Evolutionary conservation across 2,113 vertebrate genomes (phyloP).

Genomic region (Petaurus breviceps): DNA sequence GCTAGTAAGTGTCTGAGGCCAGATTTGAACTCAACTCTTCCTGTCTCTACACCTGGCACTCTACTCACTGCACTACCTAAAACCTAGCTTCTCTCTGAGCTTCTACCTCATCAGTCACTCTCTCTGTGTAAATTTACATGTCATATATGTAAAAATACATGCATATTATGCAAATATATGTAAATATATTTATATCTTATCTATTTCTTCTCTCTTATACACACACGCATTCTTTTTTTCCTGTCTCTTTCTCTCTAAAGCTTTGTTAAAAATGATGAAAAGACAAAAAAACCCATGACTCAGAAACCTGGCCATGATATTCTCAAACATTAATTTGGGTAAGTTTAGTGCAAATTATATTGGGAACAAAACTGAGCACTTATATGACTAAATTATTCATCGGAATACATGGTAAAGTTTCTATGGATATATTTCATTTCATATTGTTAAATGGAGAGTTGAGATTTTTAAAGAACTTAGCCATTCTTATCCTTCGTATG

Average conservation of each 20-base stretch:
- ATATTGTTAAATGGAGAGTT: neutral
- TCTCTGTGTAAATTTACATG: too few relatives aligned
- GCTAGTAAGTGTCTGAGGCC: neutral
- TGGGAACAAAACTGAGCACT: neutral
- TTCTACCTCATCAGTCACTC: too few relatives aligned
- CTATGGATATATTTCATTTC: neutral
- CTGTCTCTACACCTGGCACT: neutral
- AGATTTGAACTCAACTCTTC: neutral
- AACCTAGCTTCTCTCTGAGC: neutral
- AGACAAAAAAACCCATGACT: neutral
- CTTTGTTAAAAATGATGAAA: neutral
- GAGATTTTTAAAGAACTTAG: neutral
- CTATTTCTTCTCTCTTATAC: neutral
- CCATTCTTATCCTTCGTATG: neutral
- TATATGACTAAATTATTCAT: neutral
- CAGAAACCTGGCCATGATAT: neutral
- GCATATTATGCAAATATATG: neutral
- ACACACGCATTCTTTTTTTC: too few relatives aligned
- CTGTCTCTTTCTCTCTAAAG: neutral
- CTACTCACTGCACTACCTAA: neutral
- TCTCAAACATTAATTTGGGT: neutral
- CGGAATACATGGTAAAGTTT: neutral
- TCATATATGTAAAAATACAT: neutral
- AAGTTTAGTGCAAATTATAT: neutral
- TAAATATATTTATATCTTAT: neutral